Base-by-base conservation (phyloP, 2,113 vertebrate genomes). In the Mungos mungo region DNA sequence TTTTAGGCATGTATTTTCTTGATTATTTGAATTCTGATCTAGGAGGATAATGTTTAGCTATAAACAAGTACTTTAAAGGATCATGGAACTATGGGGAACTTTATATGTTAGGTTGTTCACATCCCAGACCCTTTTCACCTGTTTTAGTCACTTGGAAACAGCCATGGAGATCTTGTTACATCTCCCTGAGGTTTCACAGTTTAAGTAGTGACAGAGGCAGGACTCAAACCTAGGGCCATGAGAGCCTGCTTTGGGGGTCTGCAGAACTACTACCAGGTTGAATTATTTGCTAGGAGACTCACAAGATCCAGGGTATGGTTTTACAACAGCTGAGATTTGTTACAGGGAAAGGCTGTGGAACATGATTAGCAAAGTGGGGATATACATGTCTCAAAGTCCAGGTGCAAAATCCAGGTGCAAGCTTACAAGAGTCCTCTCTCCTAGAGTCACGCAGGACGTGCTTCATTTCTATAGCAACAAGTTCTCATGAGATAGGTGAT, bases 21-120 rank as follows among this genome's bases (percentile, higher is more conserved):
- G 87, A 93, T 27, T 91, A 10, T 84, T 87, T 92, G 47, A 96
- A 76, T 29, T 91, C 15, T 94, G 29, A 19, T 54, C 57, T 94
- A 0, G 71, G 41, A 96, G 41, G 57, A 76, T 23, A 85, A 1
- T 94, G 21, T 76, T 80, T 72, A 89, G 18, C n/a, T 92, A 60
- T 71, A 68, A 86, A 85, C 31, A 52, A 65, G 52, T 85, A 71
- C 68, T 69, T 57, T 87, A 65, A 72, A 57, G 65, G 68, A n/a
- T 74, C 71, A 50, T 80, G 14, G 33, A 80, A 72, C 69, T 66
- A 3, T 10, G 72, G 45, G 50, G 7, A 91, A 45, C 33, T 29
- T 91, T 72, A 27, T 83, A 1, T 86, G 60, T 72, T 81, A 93
- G 25, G 15, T 86, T 33, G 47, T 63, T 47, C 21, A 74, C 16